Evolutionary conservation across 2,797 vertebrate species (phyloP), one percentile per base, ranked within the genome.

Genomic region (Hippocampus kuda): DNA sequence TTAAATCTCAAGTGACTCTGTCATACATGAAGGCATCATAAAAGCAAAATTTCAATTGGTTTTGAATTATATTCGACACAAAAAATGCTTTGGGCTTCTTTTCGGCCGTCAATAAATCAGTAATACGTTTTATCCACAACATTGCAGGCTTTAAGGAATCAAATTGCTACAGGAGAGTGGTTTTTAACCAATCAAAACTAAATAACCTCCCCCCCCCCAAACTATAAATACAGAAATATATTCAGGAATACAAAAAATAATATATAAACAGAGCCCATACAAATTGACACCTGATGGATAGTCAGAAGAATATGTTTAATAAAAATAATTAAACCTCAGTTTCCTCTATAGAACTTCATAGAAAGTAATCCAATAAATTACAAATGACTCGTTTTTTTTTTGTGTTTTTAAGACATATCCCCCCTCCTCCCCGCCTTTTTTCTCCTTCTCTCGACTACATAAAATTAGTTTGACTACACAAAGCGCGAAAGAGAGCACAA

Each of bases 361-460:
- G 95, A 98, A 98, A 99, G 95, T 95, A 99, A 98, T 95, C 96
- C 94, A 98, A 99, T 98, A 99, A 99, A 98, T 98, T 99, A 99
- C 95, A 98, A 98, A 97, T 93, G 90, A 98, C 95, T 97, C 16
- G 49, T 42, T 16, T 67, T 53, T 66, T 34, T 94, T 90, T n/a
- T 16, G 18, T 41, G 34, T 66, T 56, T 42, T n/a, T 93, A 94
- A 96, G 95, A 97, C 91, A 90, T 86, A 16, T 12, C 34, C 61
- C 38, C 61, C 34, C 61, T 16, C 42, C 24, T 44, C 24, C 24
- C 18, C 42, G 16, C 90, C 93, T 84, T 91, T 93, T 84, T 91
- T 60, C 26, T 68, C n/a, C n/a, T 95, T 86, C 88, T 95, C 91
- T 93, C 96, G 95, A 97, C 97, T 94, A 97, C 93, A 93, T 94